phyloP scores from a whole-genome alignment of 2,888 invertebrate species.

The Celastrina argiolus region DNA sequence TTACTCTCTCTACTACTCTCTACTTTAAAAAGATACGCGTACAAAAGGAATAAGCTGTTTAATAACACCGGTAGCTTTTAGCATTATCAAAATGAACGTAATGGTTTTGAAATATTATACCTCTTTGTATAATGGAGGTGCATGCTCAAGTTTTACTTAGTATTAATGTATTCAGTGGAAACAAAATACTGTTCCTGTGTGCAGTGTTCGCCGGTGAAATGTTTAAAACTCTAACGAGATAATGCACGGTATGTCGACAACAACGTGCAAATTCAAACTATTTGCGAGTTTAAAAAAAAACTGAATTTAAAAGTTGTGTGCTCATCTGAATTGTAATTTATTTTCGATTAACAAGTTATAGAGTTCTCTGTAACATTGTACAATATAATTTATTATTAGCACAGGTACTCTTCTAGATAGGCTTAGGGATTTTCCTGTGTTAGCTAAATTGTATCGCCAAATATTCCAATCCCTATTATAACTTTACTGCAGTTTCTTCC shows the following conservation, averaged over 20 bases:
- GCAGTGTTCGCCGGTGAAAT: constrained; percentile 1
- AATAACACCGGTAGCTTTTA: constrained; percentile 15
- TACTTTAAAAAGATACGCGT: neutral
- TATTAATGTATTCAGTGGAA: constrained; percentile 15
- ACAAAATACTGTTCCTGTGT: neutral
- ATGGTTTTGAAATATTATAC: constrained; percentile 19
- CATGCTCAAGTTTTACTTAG: constrained; percentile 10
- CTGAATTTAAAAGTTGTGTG: constrained; percentile 13
- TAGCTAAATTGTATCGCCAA: too few relatives aligned
- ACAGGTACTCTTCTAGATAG: neutral
- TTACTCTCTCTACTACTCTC: neutral
- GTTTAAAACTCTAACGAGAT: constrained; percentile 19
- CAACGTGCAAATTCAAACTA: neutral
- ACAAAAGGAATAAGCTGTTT: neutral
- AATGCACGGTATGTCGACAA: constrained; percentile 1
- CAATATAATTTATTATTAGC: neutral
- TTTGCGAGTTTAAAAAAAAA: neutral
- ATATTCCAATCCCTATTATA: too few relatives aligned
- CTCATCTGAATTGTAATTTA: neutral
- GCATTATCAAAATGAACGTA: constrained; percentile 4
- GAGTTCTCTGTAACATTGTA: neutral
- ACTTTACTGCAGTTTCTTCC: too few relatives aligned
- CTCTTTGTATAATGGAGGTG: constrained; percentile 16
- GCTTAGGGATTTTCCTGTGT: too few relatives aligned
- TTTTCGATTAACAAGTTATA: neutral